These are phyloP conservation scores for Orchesellides sinensis DNA, from an alignment of 2,888 invertebrate genomes.

Conservation along the genomic window DNA sequence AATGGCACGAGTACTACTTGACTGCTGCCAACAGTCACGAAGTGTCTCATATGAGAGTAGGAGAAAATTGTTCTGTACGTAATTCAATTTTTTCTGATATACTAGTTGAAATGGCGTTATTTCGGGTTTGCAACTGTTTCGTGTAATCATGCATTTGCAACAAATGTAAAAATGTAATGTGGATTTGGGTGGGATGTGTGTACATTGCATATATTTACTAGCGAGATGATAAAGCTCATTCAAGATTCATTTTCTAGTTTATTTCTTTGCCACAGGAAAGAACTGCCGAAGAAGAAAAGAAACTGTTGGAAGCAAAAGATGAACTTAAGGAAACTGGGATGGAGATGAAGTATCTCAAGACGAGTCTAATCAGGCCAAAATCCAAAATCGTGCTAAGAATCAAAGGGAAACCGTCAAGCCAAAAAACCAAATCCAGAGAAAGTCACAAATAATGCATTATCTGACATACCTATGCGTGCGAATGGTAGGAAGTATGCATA, in stretches of 20 bases:
- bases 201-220: too few relatives aligned
- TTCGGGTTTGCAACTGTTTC: not conserved
- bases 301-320: not conserved
- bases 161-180: not conserved
- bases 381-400: constrained; percentile 30
- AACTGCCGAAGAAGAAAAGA: not conserved
- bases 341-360: not conserved
- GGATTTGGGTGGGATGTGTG: not conserved
- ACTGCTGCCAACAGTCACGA: constrained; percentile 20
- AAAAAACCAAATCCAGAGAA: constrained; percentile 6
- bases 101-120: too few relatives aligned
- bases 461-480: not conserved
- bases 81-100: constrained; percentile 18
- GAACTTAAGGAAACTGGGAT: not conserved
- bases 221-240: too few relatives aligned
- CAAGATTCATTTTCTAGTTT: too few relatives aligned
- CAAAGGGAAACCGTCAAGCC: constrained; percentile 10
- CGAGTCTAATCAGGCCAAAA: constrained; percentile 34
- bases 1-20: constrained; percentile 28
- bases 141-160: not conserved
- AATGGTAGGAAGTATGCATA: not conserved
- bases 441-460: constrained; percentile 23
- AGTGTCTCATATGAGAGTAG: not conserved
- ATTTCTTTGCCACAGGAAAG: not conserved
- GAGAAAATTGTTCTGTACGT: not conserved